Percentiles rank a stretch among this genome's conserved stretches.
These are phyloP conservation scores for Lutjanus erythropterus DNA, from an alignment of 2,113 vertebrate genomes.

Conservation along the genomic window DNA sequence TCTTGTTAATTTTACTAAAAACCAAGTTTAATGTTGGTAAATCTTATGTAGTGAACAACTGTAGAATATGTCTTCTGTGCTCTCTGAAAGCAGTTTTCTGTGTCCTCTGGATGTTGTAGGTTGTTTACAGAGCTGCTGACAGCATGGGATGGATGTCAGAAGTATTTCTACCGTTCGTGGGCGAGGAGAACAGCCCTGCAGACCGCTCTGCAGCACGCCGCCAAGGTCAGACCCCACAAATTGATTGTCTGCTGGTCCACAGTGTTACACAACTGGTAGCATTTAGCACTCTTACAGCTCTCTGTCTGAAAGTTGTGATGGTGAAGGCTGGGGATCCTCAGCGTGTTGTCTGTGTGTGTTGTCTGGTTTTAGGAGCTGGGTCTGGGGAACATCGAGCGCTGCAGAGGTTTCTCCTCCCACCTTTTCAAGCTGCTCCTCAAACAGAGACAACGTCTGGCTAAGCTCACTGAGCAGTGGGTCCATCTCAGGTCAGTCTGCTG, in stretches of 20 bases:
- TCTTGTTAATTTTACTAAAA: background rate
- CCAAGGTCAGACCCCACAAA: conserved; percentile 87
- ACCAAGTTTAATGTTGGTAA: background rate
- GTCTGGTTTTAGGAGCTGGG: conserved; percentile 88
- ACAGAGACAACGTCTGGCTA: conserved; percentile 89
- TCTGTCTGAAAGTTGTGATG: background rate
- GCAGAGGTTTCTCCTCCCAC: conserved; percentile 94
- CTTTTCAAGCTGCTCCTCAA: conserved; percentile 90
- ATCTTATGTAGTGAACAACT: background rate
- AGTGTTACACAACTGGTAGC: background rate
- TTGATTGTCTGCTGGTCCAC: background rate
- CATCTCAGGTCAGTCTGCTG: conserved; percentile 86
- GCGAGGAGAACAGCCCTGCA: conserved; percentile 88
- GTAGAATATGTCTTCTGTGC: background rate
- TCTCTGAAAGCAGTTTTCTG: background rate
- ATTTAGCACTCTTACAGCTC: background rate
- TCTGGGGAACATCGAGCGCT: conserved; percentile 89
- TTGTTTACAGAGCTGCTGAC: conserved; percentile 88
- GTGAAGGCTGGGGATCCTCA: background rate
- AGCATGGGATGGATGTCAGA: conserved; percentile 95
- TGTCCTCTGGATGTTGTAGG: conserved; percentile 74
- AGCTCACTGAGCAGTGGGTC: conserved; percentile 90
- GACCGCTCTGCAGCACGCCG: conserved; percentile 86
- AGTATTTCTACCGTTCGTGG: conserved; percentile 94
- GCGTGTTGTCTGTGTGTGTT: conserved; percentile 7